phyloP scores from a whole-genome alignment of 1,140 invertebrate genomes.

The Brachionus plicatilis region DNA sequence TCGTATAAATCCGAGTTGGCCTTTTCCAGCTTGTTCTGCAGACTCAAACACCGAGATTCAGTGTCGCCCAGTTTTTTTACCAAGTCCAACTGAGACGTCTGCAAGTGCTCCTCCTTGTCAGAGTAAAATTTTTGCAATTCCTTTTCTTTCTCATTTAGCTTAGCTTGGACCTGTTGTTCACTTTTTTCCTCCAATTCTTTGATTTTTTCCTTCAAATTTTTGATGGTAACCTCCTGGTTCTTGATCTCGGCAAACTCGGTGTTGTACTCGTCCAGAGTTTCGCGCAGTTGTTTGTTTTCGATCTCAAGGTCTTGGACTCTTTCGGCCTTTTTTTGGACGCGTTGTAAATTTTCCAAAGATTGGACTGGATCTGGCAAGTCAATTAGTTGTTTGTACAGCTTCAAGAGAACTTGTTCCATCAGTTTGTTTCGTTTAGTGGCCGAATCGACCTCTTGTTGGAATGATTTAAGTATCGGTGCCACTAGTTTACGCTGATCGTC shows the following conservation, averaged over 20 bases:
- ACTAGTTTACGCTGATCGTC: slow-evolving; percentile 57
- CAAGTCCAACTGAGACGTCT: slow-evolving; percentile 49
- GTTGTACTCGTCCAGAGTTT: slow-evolving; percentile 60
- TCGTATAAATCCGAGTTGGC: slow-evolving; percentile 58
- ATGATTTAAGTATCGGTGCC: slow-evolving; percentile 60
- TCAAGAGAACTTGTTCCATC: slow-evolving; percentile 59
- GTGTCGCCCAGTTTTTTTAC: slow-evolving; percentile 23
- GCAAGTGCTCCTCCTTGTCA: slow-evolving; percentile 55
- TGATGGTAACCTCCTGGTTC: slow-evolving; percentile 60
- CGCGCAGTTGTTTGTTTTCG: slow-evolving; percentile 59
- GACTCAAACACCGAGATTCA: background rate
- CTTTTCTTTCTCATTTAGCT: slow-evolving; percentile 55
- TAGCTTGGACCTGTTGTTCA: slow-evolving; percentile 51
- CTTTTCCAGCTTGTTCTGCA: slow-evolving; percentile 49
- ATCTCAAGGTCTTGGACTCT: slow-evolving; percentile 58
- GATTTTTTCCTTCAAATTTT: slow-evolving; percentile 56
- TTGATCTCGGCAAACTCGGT: slow-evolving; percentile 60
- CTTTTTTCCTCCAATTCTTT: slow-evolving; percentile 57
- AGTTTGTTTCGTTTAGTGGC: slow-evolving; percentile 60
- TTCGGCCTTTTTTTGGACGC: slow-evolving; percentile 57
- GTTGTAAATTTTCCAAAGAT: slow-evolving; percentile 56
- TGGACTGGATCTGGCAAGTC: slow-evolving; percentile 59
- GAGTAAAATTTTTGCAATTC: slow-evolving; percentile 52
- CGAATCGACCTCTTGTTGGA: slow-evolving; percentile 60
- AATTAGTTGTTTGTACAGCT: slow-evolving; percentile 59